A percentile compares a stretch with the other conserved stretches of the same genome.
Evolutionary conservation across 2,113 vertebrate genomes (phyloP).

Genomic region (Periophthalmus modestus): DNA sequence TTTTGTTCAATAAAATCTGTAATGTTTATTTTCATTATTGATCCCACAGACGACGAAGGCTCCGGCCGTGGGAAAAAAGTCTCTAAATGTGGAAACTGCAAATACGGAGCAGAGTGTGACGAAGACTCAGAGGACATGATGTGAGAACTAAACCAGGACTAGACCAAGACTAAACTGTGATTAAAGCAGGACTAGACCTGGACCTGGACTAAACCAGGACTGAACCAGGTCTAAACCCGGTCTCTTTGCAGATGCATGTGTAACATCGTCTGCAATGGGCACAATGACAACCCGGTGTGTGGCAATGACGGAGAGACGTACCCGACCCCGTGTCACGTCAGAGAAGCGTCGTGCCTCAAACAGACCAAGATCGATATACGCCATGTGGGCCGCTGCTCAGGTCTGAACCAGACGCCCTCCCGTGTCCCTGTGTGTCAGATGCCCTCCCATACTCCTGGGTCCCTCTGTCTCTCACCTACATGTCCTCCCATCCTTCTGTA

Average conservation of each 20-base stretch:
- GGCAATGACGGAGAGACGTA: constrained; percentile 92
- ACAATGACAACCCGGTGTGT: constrained; percentile 96
- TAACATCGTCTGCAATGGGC: constrained; percentile 97
- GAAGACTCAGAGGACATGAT: constrained; percentile 95
- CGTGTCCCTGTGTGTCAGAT: too few species aligned
- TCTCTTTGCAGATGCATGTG: constrained; percentile 87
- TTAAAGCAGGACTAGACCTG: not conserved
- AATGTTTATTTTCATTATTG: constrained; percentile 23
- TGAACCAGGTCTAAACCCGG: not conserved
- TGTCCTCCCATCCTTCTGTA: too few species aligned
- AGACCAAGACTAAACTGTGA: not conserved
- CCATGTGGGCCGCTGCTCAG: constrained; percentile 92
- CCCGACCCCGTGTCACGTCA: constrained; percentile 93
- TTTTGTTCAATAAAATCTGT: not conserved
- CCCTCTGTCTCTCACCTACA: too few species aligned
- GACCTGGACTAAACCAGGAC: not conserved
- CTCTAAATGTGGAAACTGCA: constrained; percentile 94
- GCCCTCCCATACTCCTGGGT: too few species aligned
- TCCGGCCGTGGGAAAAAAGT: constrained; percentile 91
- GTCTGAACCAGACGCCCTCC: constrained; percentile 54
- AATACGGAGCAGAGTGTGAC: constrained; percentile 96
- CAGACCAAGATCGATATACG: constrained; percentile 96
- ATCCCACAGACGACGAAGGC: constrained; percentile 86
- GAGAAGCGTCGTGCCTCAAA: constrained; percentile 94
- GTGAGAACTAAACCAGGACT: constrained; percentile 74